A percentile compares a stretch with the other conserved stretches of the same genome.
Evolutionary conservation across 2,888 invertebrate genomes (phyloP).

Genomic region (Sycophila texana): DNA sequence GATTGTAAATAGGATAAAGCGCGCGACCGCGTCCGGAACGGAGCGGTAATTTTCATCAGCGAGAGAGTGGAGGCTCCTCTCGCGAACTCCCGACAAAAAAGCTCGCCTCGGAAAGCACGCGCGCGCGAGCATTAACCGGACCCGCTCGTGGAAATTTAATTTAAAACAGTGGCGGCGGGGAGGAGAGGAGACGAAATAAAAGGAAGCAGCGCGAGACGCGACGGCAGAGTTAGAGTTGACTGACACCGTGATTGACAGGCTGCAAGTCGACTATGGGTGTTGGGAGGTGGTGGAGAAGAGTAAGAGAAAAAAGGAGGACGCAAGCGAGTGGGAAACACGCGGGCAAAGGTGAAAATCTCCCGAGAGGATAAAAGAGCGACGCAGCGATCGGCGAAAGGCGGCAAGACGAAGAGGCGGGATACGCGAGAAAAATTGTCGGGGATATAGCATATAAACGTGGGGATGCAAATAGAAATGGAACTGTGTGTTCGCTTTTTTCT

Average conservation of each 20-base stretch:
- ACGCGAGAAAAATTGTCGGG: constrained; percentile 2
- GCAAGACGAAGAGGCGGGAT: background rate
- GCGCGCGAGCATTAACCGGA: constrained; percentile 24
- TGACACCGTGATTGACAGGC: constrained; percentile 46
- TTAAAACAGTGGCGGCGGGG: constrained; percentile 35
- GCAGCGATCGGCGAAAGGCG: background rate
- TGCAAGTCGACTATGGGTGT: background rate
- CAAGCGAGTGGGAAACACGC: constrained; percentile 11
- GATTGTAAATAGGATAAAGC: constrained; percentile 30
- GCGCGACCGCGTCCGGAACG: background rate
- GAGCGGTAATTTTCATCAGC: constrained; percentile 32
- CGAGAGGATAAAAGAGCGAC: constrained; percentile 12
- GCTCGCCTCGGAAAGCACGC: background rate
- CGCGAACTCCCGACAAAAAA: constrained; percentile 17
- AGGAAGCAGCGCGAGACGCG: background rate
- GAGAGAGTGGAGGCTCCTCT: constrained; percentile 1
- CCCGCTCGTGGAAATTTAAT: constrained; percentile 42
- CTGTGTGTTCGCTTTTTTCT: background rate
- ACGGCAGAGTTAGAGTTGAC: constrained; percentile 29
- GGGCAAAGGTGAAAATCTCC: constrained; percentile 12
- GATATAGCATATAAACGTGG: background rate
- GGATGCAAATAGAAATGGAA: constrained; percentile 9
- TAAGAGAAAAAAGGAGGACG: constrained; percentile 15
- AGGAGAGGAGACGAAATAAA: background rate
- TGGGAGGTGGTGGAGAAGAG: background rate